These are phyloP conservation scores for Brachirus orientalis DNA, from an alignment of 2,113 vertebrate genomes.

Conservation along the genomic window DNA sequence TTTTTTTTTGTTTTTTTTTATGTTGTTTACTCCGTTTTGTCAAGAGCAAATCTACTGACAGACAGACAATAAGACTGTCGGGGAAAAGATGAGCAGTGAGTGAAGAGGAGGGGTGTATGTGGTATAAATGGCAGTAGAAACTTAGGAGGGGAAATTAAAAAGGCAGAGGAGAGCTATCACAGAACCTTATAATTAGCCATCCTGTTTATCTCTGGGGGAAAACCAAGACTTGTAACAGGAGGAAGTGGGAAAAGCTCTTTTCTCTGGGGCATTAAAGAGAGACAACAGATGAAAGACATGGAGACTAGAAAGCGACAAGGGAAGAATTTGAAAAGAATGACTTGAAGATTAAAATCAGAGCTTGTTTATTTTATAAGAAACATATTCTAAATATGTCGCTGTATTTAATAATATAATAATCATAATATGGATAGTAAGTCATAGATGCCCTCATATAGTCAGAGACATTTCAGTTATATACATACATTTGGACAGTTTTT, in stretches of 20 bases:
- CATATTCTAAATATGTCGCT: neutral
- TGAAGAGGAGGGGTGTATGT: constrained; percentile 10
- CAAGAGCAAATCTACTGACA: neutral
- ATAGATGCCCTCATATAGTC: too few relatives aligned
- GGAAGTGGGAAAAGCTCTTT: constrained; percentile 35
- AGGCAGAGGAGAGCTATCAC: constrained; percentile 71
- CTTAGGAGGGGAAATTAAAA: constrained; percentile 72
- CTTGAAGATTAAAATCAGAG: neutral
- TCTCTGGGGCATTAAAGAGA: constrained; percentile 37
- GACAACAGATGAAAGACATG: constrained; percentile 26
- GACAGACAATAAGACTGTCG: constrained; percentile 7
- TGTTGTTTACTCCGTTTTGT: constrained; percentile 20
- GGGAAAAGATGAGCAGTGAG: neutral
- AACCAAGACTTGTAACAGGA: constrained; percentile 44
- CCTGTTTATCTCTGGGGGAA: constrained; percentile 64
- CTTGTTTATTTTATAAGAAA: neutral
- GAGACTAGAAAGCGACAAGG: neutral
- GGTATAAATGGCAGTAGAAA: constrained; percentile 50
- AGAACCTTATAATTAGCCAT: constrained; percentile 76
- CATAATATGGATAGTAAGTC: neutral
- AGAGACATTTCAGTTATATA: too few relatives aligned
- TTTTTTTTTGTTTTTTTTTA: too few relatives aligned
- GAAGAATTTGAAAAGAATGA: constrained; percentile 1
- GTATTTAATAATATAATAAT: too few relatives aligned
- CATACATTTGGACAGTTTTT: neutral